Percentiles rank a stretch among this genome's conserved stretches.
Conservation (phyloP, 1,140 invertebrate species). For the Drosophila nasuta region DNA sequence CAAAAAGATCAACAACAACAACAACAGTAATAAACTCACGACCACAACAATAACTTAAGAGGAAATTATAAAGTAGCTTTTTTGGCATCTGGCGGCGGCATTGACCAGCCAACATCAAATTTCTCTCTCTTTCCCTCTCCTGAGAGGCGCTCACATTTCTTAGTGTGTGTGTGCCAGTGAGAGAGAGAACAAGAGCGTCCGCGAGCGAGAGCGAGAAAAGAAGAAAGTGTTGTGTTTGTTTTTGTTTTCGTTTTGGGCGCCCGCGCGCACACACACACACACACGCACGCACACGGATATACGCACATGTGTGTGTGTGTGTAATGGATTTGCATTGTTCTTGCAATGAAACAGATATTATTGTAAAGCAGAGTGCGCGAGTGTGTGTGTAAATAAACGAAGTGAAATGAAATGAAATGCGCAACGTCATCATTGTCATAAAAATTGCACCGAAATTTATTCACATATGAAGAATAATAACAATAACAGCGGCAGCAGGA, state of each 20-base stretch:
- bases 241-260: constrained; percentile 42
- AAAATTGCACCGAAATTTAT: constrained; percentile 18
- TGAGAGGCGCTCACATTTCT: neutral
- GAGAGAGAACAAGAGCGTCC: constrained; percentile 11
- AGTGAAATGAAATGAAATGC: constrained; percentile 1
- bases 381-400: constrained; percentile 28
- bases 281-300: constrained; percentile 22
- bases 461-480: neutral
- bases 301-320: constrained; percentile 36
- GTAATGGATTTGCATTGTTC: constrained; percentile 49
- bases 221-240: constrained; percentile 18
- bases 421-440: constrained; percentile 36
- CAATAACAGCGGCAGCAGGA: too few species aligned
- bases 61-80: constrained; percentile 8
- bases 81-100: constrained; percentile 4
- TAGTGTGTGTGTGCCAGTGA: neutral
- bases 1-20: constrained; percentile 17
- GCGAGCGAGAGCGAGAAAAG: constrained; percentile 16
- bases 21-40: constrained; percentile 16
- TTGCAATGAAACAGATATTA: constrained; percentile 10
- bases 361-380: constrained; percentile 2
- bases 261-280: constrained; percentile 43
- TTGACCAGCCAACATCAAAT: too few species aligned
- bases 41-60: constrained; percentile 45
- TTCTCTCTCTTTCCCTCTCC: constrained; percentile 13